Conservation (phyloP, 2,888 invertebrate genomes). For the Strigamia transsilvanica region DNA sequence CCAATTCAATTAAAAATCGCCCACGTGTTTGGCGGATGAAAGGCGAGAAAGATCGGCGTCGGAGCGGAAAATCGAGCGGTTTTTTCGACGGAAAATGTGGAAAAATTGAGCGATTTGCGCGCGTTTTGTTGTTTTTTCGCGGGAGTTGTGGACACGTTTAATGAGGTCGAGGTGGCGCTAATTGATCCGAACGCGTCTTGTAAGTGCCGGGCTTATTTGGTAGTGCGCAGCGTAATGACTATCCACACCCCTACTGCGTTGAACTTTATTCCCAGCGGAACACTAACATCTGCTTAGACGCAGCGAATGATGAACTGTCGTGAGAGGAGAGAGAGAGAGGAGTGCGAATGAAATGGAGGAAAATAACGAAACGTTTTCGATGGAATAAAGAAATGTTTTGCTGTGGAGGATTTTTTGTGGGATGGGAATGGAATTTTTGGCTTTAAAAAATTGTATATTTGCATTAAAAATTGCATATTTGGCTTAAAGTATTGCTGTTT, state of each 20-base stretch:
- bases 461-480: too few species aligned
- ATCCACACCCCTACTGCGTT: background rate
- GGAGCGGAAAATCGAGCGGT: background rate
- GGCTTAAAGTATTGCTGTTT: too few species aligned
- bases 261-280: constrained; percentile 10
- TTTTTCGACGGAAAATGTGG: too few species aligned
- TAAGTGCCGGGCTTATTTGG: constrained; percentile 39
- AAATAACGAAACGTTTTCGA: background rate
- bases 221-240: background rate
- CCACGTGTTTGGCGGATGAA: background rate
- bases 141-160: constrained; percentile 19
- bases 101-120: too few species aligned
- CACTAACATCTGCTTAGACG: constrained; percentile 1
- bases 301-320: background rate
- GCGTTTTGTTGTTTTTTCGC: too few species aligned
- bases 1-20: background rate
- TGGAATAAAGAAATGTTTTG: too few species aligned
- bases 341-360: background rate
- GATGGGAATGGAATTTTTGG: too few species aligned
- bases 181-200: constrained; percentile 52
- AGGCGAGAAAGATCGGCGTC: background rate
- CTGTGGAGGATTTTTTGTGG: too few species aligned
- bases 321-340: too few species aligned
- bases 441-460: too few species aligned
- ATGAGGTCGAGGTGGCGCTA: constrained; percentile 53